Evolutionary conservation across 2,797 vertebrate species (phyloP).

Genomic region (Pipistrellus pygmaeus): DNA sequence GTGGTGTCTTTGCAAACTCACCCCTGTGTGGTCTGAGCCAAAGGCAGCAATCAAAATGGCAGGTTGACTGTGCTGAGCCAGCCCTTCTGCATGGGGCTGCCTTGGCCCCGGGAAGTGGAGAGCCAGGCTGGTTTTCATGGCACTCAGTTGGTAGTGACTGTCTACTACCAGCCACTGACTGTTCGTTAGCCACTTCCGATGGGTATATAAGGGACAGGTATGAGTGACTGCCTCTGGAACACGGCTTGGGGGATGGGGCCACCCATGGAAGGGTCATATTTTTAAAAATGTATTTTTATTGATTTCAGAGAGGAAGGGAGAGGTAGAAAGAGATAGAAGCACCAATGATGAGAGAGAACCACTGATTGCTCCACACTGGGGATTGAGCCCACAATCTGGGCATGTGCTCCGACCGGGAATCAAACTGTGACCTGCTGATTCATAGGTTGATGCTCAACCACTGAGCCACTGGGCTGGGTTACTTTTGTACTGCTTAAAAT

Average conservation of each 20-base stretch:
- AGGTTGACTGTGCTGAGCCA: neutral
- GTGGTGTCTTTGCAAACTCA: neutral
- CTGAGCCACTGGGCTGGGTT: too few species aligned
- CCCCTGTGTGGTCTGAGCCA: neutral
- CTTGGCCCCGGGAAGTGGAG: fast-evolving
- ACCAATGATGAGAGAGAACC: too few species aligned
- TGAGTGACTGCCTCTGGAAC: neutral
- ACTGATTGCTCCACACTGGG: too few species aligned
- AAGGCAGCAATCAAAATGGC: neutral
- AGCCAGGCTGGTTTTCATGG: neutral
- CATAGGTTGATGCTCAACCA: too few species aligned
- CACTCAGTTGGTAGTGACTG: neutral
- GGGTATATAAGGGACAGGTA: neutral
- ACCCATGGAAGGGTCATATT: neutral
- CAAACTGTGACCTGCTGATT: too few species aligned
- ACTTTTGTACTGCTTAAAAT: neutral
- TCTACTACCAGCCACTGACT: neutral
- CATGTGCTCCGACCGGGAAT: too few species aligned
- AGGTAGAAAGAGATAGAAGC: too few species aligned
- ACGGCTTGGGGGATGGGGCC: neutral
- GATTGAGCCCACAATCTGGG: too few species aligned
- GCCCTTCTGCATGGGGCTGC: neutral
- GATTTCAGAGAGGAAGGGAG: too few species aligned
- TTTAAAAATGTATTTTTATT: too few species aligned
- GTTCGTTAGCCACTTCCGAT: neutral